These are phyloP conservation scores for Menidia beryllina DNA, from an alignment of 2,113 vertebrate genomes.

Conservation along the genomic window DNA sequence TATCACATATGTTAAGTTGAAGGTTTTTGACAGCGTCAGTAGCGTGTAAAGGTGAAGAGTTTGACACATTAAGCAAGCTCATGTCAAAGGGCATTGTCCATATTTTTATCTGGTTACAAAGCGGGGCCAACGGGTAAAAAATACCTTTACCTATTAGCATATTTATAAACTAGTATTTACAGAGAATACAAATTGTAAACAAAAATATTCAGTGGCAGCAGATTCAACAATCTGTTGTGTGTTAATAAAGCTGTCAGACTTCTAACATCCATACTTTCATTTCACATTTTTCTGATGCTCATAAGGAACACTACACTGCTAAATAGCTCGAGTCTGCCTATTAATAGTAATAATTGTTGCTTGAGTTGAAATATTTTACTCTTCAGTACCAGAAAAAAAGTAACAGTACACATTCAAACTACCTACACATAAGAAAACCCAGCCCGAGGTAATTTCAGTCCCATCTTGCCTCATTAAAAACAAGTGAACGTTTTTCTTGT, in stretches of 20 bases:
- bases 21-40: not conserved
- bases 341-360: constrained; percentile 40
- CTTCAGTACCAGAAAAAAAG: constrained; percentile 18
- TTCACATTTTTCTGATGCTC: constrained; percentile 17
- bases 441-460: constrained; percentile 7
- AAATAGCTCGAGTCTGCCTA: constrained; percentile 38
- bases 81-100: not conserved
- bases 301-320: constrained; percentile 37
- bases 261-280: constrained; percentile 22
- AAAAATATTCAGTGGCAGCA: not conserved
- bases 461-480: constrained; percentile 47
- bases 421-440: constrained; percentile 43
- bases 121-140: constrained; percentile 4
- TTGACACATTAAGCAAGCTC: not conserved
- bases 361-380: constrained; percentile 15
- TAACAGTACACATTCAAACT: constrained; percentile 13
- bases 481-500: constrained; percentile 11
- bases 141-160: not conserved
- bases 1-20: not conserved
- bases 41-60: not conserved
- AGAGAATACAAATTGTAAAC: not conserved
- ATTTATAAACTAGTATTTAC: constrained; percentile 1
- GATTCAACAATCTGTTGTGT: not conserved
- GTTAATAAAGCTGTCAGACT: not conserved
- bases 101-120: not conserved